Base-by-base conservation (phyloP, 2,797 vertebrate genomes). In the Peromyscus aztecus region DNA sequence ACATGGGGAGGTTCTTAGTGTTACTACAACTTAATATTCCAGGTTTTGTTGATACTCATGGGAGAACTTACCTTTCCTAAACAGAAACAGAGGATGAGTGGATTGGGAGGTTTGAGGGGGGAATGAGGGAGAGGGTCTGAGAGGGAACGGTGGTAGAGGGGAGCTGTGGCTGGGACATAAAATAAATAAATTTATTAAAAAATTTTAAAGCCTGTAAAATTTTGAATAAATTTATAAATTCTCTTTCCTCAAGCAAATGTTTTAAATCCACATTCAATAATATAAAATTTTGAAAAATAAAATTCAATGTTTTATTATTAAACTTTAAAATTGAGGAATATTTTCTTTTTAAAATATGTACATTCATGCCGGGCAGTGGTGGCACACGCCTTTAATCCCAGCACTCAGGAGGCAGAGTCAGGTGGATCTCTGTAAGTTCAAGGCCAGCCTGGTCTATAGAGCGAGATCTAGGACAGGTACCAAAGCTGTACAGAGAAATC, bases 321-420 rank as follows among this genome's bases (percentile, higher is more conserved):
- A 89, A 94, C 84, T 97, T 97, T 78, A 89, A 90, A 95, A 94
- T 97, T 82, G 94, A 78, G 98, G 80, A 96, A 93, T 95, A 43
- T 21, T 84, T 63, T 83, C 24, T 31, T 4, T 83, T 83, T 63
- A 63, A 83, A 40, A 27, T 83, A 17, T 55, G 16, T 55, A 55
- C 92, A 96, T 97, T 98, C 0, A 0, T 52, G 52, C 52, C 0
- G 3, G 52, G 52, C 52, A 14, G 52, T 14, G 52, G 52, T 14
- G 52, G 52, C 52, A 52, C 13, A 14, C 0, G 13, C 52, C 52
- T 52, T 52, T 52, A 52, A 52, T 14, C 12, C 13, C 52, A 52
- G 52, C 52, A 52, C 52, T 52, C 52, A 52, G 52, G 52, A 52
- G 52, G 52, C 52, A 52, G 52, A 52, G 52, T 52, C 52, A 52